A percentile compares a stretch with the other conserved stretches of the same genome.
These are phyloP conservation scores for Thereva nobilitata DNA, from an alignment of 2,888 invertebrate genomes.

Conservation along the genomic window DNA sequence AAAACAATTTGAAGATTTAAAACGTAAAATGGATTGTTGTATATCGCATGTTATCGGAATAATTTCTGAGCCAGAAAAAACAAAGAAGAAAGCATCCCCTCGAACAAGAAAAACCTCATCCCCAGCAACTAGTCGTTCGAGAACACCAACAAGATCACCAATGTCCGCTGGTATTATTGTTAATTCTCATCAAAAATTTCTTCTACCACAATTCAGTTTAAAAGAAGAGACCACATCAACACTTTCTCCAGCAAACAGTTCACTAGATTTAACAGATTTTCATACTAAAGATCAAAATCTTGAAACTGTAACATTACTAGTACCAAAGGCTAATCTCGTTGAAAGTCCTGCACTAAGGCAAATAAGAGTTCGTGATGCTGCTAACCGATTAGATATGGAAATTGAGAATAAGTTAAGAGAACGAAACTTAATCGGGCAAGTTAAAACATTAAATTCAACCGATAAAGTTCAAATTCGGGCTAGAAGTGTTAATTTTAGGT, in stretches of 20 bases:
- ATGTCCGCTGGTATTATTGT: conserved; percentile 57
- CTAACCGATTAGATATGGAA: conserved; percentile 64
- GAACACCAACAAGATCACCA: conserved; percentile 58
- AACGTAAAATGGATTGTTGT: conserved; percentile 79
- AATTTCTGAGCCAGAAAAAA: conserved; percentile 59
- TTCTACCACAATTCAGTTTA: conserved; percentile 57
- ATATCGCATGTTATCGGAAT: conserved; percentile 84
- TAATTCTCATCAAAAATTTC: conserved; percentile 50
- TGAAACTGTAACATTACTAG: conserved; percentile 47
- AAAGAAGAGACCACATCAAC: conserved; percentile 49
- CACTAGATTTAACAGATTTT: conserved; percentile 50
- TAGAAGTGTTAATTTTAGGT: conserved; percentile 83
- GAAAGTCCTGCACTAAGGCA: conserved; percentile 56
- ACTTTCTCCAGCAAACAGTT: conserved; percentile 43
- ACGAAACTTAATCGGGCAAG: conserved; percentile 67
- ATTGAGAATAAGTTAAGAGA: conserved; percentile 67
- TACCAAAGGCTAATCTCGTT: conserved; percentile 45
- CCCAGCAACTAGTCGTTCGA: conserved; percentile 54
- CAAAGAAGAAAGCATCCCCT: conserved; percentile 56
- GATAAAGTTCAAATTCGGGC: conserved; percentile 73
- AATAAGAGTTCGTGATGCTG: conserved; percentile 61
- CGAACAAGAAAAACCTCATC: conserved; percentile 56
- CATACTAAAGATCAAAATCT: conserved; percentile 49
- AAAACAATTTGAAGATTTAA: conserved; percentile 77
- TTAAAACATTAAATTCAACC: conserved; percentile 62